These are phyloP conservation scores for Chrysoperla carnea DNA, from an alignment of 1,140 invertebrate species.

Conservation along the genomic window DNA sequence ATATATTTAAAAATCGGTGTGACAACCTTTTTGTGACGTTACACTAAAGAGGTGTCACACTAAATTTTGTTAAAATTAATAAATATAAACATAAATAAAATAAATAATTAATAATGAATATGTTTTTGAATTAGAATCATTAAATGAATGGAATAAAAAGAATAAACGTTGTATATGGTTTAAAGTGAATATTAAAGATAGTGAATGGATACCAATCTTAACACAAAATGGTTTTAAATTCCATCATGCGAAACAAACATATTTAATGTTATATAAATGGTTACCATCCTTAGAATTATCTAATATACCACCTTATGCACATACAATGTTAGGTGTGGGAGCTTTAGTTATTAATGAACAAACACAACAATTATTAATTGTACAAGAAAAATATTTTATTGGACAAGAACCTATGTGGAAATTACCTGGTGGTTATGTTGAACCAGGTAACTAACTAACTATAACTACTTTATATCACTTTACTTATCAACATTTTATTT, in stretches of 20 bases:
- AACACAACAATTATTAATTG: constrained; percentile 52
- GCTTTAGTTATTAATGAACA: constrained; percentile 63
- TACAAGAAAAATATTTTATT: constrained; percentile 52
- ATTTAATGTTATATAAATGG: constrained; percentile 69
- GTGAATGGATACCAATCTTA: constrained; percentile 59
- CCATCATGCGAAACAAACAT: constrained; percentile 65
- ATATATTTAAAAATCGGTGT: too few relatives aligned
- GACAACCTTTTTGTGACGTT: too few relatives aligned
- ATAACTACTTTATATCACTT: not conserved
- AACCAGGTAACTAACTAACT: constrained; percentile 39
- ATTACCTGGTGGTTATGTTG: constrained; percentile 79
- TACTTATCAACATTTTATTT: too few relatives aligned
- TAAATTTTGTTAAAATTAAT: too few relatives aligned
- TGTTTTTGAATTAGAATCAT: constrained; percentile 37
- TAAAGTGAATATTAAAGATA: constrained; percentile 45
- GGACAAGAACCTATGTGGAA: constrained; percentile 49
- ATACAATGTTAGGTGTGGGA: constrained; percentile 76
- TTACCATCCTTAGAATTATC: constrained; percentile 39
- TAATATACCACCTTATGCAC: constrained; percentile 64
- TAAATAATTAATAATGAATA: too few relatives aligned
- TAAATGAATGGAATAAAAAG: constrained; percentile 45
- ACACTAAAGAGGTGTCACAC: too few relatives aligned
- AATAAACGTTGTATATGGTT: constrained; percentile 69
- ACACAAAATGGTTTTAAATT: constrained; percentile 66
- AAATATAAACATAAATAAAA: too few relatives aligned